Evolutionary conservation across 2,888 invertebrate genomes (phyloP), one percentile per base, ranked within the genome.

Genomic region (Lasioglossum figueresi): DNA sequence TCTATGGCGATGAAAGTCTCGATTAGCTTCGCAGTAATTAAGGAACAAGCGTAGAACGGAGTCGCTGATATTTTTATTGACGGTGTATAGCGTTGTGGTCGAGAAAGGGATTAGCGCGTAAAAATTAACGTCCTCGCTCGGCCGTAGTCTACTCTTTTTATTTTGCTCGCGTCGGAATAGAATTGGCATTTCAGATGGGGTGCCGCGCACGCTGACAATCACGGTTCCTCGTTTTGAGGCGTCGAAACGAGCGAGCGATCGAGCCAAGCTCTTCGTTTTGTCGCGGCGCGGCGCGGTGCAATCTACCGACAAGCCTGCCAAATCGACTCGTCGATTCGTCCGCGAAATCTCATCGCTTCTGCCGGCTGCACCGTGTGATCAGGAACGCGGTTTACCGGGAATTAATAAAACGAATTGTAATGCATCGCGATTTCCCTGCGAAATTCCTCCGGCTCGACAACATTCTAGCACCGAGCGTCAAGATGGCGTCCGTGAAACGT

Each of bases 311-410:
- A 59, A 71, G 86, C 81, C 79, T 79, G 86, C 87, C 83, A 86
- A 86, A 86, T 87, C 87, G 87, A 83, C 87, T 75, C 77, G 86
- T 77, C 87, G 81, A 87, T 87, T 87, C 87, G 83, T 59, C 86
- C 87, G 83, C 81, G 87, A 86, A 84, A 87, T 87, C 86, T 84
- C 82, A 82, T 87, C 72, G 83, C 84, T 83, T 84, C 84, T 77
- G 76, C 80, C 68, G 79, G 74, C 68, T 82, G 84, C 82, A 56
- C 77, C 82, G 85, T 68, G 85, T 73, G 83, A 84, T 80, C 84
- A 79, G 70, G 23, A 78, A 45, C 70, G 74, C 80, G 84, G 87
- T 85, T 88, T 82, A 79, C 71, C 52, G 79, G 78, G 81, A 59
- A 82, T 84, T 87, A 88, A 88, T 88, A 71, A 87, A 87, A 84